Evolutionary conservation across 2,113 vertebrate species (phyloP), one percentile per base, ranked within the genome.

Genomic region (Nettapus auritus): DNA sequence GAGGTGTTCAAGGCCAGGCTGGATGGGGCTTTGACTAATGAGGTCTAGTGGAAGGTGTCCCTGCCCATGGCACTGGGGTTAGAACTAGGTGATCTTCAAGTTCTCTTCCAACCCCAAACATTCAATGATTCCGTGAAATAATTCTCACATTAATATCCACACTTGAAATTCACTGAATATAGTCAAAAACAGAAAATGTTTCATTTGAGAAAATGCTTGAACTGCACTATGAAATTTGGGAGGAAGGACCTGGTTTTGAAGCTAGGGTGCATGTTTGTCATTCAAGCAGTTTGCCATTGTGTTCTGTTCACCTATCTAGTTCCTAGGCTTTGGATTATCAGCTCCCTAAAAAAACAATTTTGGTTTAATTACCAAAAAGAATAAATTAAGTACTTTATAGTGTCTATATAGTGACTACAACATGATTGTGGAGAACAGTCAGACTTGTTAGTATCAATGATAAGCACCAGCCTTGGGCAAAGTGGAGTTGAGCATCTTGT

Each of bases 201-300:
- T 8, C 3, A 13, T 50, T 85, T 69, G 5, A 31, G 34, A 50
- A 40, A 34, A 34, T 3, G 22, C 7, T 9, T 16, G 38, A 55
- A 53, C 0, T 3, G 1, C 8, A 9, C 6, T 18, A 23, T 44
- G 44, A 71, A 60, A 55, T 44, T 2, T 67, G n/a, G 4, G 22
- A 70, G 31, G 11, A 60, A 66, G 19, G 25, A 53, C 6, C 18
- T 66, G 60, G 29, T 6, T 60, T 84, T 80, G 17, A 56, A 48
- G 25, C 9, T 56, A 70, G 12, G 59, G 55, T n/a, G 11, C 1
- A 17, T 33, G 26, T 38, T 67, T 85, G 19, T 50, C 33, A 13
- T 60, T 60, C 59, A 34, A 16, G 59, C 34, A 60, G n/a, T 25
- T 60, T 60, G 59, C 22, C n/a, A 23, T 36, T 60, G n/a, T 60